Evolutionary conservation across 2,888 invertebrate genomes (phyloP), one percentile per base, ranked within the genome.

Genomic region (Smittia sp.): DNA sequence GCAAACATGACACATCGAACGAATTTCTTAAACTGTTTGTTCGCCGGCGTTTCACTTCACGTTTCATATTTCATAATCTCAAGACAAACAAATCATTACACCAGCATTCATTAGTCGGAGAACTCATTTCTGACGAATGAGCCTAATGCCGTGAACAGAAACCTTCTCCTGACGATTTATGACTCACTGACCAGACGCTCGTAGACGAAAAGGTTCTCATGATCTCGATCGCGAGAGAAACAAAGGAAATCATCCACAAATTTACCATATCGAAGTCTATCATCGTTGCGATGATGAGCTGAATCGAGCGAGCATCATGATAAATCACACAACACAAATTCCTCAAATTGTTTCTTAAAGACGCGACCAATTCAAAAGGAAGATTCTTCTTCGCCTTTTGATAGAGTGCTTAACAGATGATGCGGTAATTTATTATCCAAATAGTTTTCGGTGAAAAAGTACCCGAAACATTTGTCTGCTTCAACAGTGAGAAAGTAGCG

Each of bases 401-500:
- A n/a, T 68, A 20, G 4, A 46, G 46, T 15, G 25, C 15, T 58
- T 7, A 22, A 58, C 18, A 22, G 18, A 58, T 72, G 58, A 62
- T 72, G 22, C 62, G 72, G 72, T 72, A 27, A 72, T 72, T 72
- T 72, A 58, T 72, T 62, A 72, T 39, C 62, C 58, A 58, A 72
- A 62, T 72, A 72, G 62, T 72, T 72, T 62, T 72, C 24, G 54
- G 25, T 11, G 69, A 24, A 52, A 27, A 62, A 58, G 9, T 24
- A 20, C 38, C 32, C 24, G 58, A 22, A 62, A 62, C 69, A 69
- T 69, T 69, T 69, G 32, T 69, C 69, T 69, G 27, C 54, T 20
- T 69, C 69, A 54, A 15, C 52, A 15, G 72, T 72, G 72, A 72
- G 72, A 72, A 72, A 58, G 52, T n/a, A 24, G n/a, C n/a, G n/a